Percentiles rank a stretch among this genome's conserved stretches.
These are phyloP conservation scores for Tetragonula clypearis DNA, from an alignment of 1,140 invertebrate genomes.

Conservation along the genomic window DNA sequence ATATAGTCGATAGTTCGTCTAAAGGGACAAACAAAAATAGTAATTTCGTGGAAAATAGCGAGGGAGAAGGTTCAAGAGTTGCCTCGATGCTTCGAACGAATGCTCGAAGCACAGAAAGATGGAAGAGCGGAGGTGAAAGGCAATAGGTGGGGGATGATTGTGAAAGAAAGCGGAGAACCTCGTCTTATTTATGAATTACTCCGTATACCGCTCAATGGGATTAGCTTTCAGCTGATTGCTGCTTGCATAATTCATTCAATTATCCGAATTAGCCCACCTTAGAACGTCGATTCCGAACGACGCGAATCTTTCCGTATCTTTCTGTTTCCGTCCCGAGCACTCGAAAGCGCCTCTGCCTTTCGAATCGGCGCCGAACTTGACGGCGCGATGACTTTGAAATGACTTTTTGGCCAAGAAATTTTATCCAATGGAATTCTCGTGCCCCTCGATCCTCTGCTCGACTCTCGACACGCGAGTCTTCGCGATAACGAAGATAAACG, in stretches of 20 bases:
- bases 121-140: too few relatives aligned
- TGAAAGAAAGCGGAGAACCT: neutral
- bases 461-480: neutral
- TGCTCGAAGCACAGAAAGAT: too few relatives aligned
- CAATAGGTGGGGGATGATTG: neutral
- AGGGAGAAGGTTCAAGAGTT: neutral
- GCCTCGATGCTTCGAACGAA: neutral
- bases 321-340: neutral
- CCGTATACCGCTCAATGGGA: neutral
- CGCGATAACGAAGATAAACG: conserved; percentile 7
- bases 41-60: neutral
- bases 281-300: too few relatives aligned
- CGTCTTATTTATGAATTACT: conserved; percentile 21
- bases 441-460: neutral
- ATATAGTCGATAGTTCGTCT: neutral
- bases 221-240: conserved; percentile 17
- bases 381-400: conserved; percentile 13
- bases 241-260: conserved; percentile 19
- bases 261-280: neutral
- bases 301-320: neutral
- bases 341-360: neutral
- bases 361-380: conserved; percentile 9
- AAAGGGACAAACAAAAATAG: neutral
- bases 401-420: conserved; percentile 9
- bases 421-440: neutral